Percentiles rank a stretch among this genome's conserved stretches.
phyloP scores from a whole-genome alignment of 2,797 vertebrate species.

The Sternotherus odoratus region DNA sequence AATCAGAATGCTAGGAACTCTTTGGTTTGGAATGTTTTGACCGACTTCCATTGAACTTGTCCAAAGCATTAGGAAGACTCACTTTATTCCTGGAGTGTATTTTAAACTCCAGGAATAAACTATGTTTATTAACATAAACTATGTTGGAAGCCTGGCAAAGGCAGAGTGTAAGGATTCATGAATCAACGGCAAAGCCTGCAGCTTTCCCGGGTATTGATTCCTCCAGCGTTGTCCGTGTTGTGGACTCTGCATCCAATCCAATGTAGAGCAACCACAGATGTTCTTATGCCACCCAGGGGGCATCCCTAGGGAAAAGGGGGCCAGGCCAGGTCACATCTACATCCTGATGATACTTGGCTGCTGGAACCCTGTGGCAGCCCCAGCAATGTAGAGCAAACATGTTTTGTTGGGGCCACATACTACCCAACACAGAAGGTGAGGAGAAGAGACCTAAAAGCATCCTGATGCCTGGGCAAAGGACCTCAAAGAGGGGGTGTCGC shows the following conservation, averaged over 20 bases:
- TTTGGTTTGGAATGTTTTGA: neutral
- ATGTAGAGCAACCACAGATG: neutral
- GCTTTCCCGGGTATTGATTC: neutral
- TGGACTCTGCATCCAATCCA: neutral
- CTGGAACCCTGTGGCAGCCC: neutral
- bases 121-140: too few relatives aligned
- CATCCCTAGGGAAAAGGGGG: neutral
- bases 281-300: neutral
- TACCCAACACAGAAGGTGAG: neutral
- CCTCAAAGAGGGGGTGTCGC: neutral
- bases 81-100: neutral
- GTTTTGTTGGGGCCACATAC: neutral
- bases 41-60: accelerated
- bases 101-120: too few relatives aligned
- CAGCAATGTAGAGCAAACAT: neutral
- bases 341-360: accelerated
- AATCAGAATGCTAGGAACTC: neutral
- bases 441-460: neutral
- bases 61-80: neutral
- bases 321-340: neutral
- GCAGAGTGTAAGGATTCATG: neutral
- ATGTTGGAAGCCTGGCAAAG: neutral
- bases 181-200: neutral
- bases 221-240: neutral
- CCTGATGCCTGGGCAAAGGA: neutral